Percentiles rank a stretch among this genome's conserved stretches.
Evolutionary conservation across 30 jellyfish, hydroid and myxozoan genomes (phyloP).

Genomic region (Nemopilema nomurai): DNA sequence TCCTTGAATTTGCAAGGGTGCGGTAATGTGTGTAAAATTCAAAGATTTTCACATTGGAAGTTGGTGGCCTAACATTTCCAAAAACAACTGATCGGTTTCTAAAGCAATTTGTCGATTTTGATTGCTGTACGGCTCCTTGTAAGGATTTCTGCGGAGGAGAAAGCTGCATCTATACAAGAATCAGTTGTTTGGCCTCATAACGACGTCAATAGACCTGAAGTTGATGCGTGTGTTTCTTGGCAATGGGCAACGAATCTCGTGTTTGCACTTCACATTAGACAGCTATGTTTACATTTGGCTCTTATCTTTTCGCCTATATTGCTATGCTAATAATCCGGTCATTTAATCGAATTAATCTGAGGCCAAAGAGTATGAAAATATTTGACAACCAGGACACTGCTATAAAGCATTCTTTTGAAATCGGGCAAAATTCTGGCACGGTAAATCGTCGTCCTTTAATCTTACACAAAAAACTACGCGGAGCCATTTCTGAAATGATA

Average conservation of each 20-base stretch:
- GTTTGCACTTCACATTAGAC: constrained; percentile 2
- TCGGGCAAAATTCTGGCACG: neutral
- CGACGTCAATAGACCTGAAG: no score
- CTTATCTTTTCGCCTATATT: neutral
- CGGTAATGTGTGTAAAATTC: no score
- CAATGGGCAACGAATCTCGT: neutral
- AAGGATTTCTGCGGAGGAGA: no score
- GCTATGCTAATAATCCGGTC: constrained; percentile 7
- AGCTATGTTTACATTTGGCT: constrained; percentile 19
- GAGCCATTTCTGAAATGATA: neutral
- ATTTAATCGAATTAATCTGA: neutral
- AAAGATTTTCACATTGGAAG: no score
- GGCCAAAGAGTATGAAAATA: neutral
- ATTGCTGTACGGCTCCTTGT: no score
- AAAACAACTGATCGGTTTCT: no score
- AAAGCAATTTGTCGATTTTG: no score
- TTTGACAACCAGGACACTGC: constrained; percentile 1
- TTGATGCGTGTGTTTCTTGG: neutral
- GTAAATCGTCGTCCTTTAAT: neutral
- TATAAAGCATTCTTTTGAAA: neutral
- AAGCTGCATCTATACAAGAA: no score
- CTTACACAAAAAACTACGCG: neutral
- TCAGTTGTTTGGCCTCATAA: no score
- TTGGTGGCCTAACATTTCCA: no score
- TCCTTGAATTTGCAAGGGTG: no score